phyloP scores from a whole-genome alignment of 1,140 invertebrate genomes.

The Caerostris darwini region DNA sequence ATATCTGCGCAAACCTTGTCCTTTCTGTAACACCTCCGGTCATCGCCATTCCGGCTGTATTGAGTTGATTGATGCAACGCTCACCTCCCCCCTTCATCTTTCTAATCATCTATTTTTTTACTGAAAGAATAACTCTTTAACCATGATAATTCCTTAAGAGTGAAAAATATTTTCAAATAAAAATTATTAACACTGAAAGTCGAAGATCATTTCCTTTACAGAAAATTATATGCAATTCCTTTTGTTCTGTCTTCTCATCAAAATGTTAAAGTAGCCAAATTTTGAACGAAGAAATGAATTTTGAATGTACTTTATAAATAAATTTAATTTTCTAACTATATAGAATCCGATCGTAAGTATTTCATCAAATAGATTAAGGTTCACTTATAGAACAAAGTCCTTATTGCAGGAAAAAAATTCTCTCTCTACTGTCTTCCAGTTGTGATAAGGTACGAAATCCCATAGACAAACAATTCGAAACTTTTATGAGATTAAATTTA shows the following conservation, averaged over 20 bases:
- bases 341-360: not conserved
- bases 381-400: not conserved
- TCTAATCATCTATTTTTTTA: too few relatives aligned
- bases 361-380: not conserved
- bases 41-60: too few relatives aligned
- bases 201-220: too few relatives aligned
- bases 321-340: not conserved
- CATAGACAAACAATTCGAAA: not conserved
- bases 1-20: too few relatives aligned
- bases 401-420: not conserved
- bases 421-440: not conserved
- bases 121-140: too few relatives aligned
- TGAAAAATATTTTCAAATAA: too few relatives aligned
- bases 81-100: too few relatives aligned
- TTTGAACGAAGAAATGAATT: not conserved
- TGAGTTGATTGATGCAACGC: too few relatives aligned
- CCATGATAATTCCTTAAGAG: too few relatives aligned
- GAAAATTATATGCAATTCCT: too few relatives aligned
- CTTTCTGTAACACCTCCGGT: too few relatives aligned
- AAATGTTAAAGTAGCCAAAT: not conserved
- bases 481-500: not conserved
- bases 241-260: not conserved
- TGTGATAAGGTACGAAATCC: not conserved
- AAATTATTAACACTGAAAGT: too few relatives aligned
- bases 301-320: not conserved